Base-by-base conservation (phyloP, 2,797 vertebrate genomes). In the Lycodopsis pacificus region DNA sequence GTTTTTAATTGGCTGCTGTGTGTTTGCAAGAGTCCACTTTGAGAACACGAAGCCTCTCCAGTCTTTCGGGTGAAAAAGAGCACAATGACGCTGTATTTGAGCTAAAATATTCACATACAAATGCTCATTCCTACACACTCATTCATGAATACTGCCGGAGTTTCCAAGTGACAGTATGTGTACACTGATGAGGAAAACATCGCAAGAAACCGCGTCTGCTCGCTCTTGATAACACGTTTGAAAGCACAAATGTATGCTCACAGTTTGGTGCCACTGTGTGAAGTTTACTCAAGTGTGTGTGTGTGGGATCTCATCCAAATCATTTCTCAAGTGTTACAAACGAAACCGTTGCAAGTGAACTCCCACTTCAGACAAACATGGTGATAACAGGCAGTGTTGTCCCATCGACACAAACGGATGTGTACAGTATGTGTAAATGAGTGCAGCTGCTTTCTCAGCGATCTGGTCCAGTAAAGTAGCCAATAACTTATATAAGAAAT, bases 371-470 rank as follows among this genome's bases (percentile, higher is more conserved):
- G n/a, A 65, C 38, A 32, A 13, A 53, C 36, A 40, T 42, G 66
- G 40, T 46, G 14, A 48, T 42, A 64, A 67, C 56, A 25, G 34
- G 63, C 53, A 49, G 42, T 66, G 72, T 59, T 71, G 62, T 57
- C 57, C 34, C 48, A 1, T 36, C 22, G 38, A 22, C 13, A 36
- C 17, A 62, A 58, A 10, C 51, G 4, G 53, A 67, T 51, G 22
- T 46, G 61, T 19, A 17, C 61, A 25, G 19, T 49, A 9, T 30
- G 22, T 42, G 12, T 51, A 30, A 44, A 48, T 30, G 64, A 58
- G 71, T 8, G 42, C 51, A 59, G 36, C 65, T 53, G 54, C 49
- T 68, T 67, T 48, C 58, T 76, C 72, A 62, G 56, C 56, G 34
- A 6, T 57, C 51, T n/a, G 22, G 58, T 58, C 40, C 22, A 38